Conservation (phyloP, 2,113 vertebrate species). For the Seriola quinqueradiata region DNA sequence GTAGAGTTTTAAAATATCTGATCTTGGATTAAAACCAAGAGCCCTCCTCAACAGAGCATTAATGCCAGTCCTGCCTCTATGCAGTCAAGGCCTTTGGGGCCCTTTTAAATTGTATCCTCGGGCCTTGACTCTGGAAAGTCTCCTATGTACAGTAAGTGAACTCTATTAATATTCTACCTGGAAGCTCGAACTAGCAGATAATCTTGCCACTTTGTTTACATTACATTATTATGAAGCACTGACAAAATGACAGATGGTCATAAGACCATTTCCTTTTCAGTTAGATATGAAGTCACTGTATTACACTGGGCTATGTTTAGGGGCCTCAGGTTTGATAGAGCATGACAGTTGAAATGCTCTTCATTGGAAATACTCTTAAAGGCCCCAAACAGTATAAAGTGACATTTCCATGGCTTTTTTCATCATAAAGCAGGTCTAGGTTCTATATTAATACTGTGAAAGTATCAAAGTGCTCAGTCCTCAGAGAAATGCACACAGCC, state of each 20-base stretch:
- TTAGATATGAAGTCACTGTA: background rate
- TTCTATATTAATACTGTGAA: too few species aligned
- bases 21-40: background rate
- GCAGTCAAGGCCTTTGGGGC: background rate
- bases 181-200: background rate
- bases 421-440: too few species aligned
- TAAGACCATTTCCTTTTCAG: constrained; percentile 10
- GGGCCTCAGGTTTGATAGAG: background rate
- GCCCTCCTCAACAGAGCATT: background rate
- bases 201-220: constrained; percentile 1
- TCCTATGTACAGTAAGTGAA: background rate
- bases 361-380: too few species aligned
- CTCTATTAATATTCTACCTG: background rate
- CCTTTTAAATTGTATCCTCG: background rate
- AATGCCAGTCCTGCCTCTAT: background rate
- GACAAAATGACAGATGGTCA: constrained; percentile 8
- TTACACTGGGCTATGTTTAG: constrained; percentile 3
- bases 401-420: too few species aligned
- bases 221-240: background rate
- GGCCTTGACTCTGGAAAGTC: background rate
- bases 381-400: too few species aligned
- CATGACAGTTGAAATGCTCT: too few species aligned
- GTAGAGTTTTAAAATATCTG: background rate
- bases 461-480: too few species aligned
- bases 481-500: too few species aligned